A percentile compares a stretch with the other conserved stretches of the same genome.
These are phyloP conservation scores for Hippocampus abdominalis DNA, from an alignment of 2,113 vertebrate species.

Conservation along the genomic window DNA sequence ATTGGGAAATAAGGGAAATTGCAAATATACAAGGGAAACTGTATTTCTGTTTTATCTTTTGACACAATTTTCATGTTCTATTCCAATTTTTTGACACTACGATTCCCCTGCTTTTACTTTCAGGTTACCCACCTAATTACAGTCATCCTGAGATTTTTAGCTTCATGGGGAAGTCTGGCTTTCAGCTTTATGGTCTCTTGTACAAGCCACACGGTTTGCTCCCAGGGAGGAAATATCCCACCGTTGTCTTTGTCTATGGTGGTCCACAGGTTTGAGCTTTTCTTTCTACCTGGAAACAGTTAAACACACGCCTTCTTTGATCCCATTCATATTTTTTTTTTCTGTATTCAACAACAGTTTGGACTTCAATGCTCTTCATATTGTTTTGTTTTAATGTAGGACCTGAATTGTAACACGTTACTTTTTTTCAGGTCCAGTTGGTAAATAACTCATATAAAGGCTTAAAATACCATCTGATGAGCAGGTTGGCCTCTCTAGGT, in stretches of 20 bases:
- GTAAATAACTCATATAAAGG: constrained; percentile 98
- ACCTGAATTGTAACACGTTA: background rate
- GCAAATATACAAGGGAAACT: too few species aligned
- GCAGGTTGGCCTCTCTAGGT: constrained; percentile 89
- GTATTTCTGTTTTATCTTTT: background rate
- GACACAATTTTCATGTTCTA: background rate
- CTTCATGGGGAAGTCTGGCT: constrained; percentile 83
- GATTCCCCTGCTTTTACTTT: constrained; percentile 1
- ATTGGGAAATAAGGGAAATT: too few species aligned
- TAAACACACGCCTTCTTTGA: too few species aligned
- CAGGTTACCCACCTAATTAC: constrained; percentile 90
- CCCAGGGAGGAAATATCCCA: constrained; percentile 89
- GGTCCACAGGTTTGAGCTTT: constrained; percentile 83
- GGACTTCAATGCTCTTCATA: background rate
- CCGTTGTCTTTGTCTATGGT: constrained; percentile 91
- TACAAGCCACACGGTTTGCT: constrained; percentile 90
- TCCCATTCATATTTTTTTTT: too few species aligned
- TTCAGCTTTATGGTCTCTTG: constrained; percentile 93
- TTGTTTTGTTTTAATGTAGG: background rate
- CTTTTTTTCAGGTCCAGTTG: constrained; percentile 82
- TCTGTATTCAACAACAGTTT: background rate
- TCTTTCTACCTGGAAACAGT: background rate
- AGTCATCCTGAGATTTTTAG: constrained; percentile 91
- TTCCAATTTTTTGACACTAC: background rate
- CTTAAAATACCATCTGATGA: constrained; percentile 91